Evolutionary conservation across 2,888 invertebrate genomes (phyloP).

Genomic region (Xestia c-nigrum): DNA sequence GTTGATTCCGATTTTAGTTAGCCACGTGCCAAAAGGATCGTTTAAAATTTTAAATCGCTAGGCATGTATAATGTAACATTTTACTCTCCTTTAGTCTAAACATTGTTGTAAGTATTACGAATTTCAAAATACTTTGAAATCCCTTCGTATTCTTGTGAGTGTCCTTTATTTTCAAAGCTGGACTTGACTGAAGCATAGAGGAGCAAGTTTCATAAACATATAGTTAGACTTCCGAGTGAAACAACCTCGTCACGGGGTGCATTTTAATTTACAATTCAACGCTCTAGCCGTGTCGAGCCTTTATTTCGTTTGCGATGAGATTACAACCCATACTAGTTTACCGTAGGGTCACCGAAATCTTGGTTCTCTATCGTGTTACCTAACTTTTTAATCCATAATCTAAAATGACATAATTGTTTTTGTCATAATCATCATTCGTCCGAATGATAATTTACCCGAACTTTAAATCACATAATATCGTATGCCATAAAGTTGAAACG

Average conservation of each 20-base stretch:
- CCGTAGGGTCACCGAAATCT: constrained; percentile 39
- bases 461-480: no score
- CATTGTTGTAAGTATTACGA: not conserved
- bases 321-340: constrained; percentile 29
- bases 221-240: constrained; percentile 13
- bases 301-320: constrained; percentile 40
- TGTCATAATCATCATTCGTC: no score
- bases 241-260: constrained; percentile 37
- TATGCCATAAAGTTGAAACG: no score
- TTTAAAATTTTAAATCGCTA: not conserved
- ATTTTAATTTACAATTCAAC: constrained; percentile 48
- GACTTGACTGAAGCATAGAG: not conserved
- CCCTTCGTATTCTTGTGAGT: not conserved
- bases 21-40: not conserved
- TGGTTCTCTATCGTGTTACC: no score
- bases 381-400: no score
- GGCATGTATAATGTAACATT: not conserved
- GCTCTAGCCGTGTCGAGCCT: constrained; percentile 13
- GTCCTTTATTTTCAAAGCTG: not conserved
- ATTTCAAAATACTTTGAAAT: not conserved
- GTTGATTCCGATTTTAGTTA: not conserved
- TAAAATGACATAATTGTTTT: no score
- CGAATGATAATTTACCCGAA: no score
- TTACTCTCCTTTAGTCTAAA: not conserved
- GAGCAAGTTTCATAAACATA: not conserved